phyloP scores from a whole-genome alignment of 2,797 vertebrate species.

The Graptemys geographica region DNA sequence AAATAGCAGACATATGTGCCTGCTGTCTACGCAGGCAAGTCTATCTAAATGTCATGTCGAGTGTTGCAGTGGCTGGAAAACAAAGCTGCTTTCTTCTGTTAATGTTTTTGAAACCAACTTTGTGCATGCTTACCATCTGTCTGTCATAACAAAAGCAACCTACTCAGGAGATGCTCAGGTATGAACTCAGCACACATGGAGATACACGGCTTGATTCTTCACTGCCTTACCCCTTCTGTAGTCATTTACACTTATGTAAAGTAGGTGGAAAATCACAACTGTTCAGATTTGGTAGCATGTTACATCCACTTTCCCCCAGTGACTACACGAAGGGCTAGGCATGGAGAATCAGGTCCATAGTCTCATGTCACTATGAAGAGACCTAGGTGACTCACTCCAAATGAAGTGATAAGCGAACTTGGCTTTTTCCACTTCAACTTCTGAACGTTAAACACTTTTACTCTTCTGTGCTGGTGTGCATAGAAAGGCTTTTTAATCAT shows the following conservation, averaged over 20 bases:
- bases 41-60: slow-evolving; percentile 72
- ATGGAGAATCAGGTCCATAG: not conserved
- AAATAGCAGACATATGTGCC: slow-evolving; percentile 77
- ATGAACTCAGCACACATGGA: slow-evolving; percentile 41
- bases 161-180: slow-evolving; percentile 42
- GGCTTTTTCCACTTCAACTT: not conserved
- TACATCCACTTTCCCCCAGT: slow-evolving; percentile 44
- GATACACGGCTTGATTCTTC: slow-evolving; percentile 49
- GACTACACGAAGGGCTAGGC: slow-evolving; percentile 42
- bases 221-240: slow-evolving; percentile 49
- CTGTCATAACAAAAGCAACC: slow-evolving; percentile 32
- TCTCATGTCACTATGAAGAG: not conserved
- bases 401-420: not conserved
- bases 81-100: slow-evolving; percentile 68
- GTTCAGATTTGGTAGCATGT: slow-evolving; percentile 63
- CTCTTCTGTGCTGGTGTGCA: not conserved
- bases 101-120: slow-evolving; percentile 61
- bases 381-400: not conserved
- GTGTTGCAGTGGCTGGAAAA: slow-evolving; percentile 62
- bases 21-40: slow-evolving; percentile 70
- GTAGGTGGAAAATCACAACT: slow-evolving; percentile 74
- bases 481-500: not conserved
- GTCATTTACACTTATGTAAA: slow-evolving; percentile 62
- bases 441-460: not conserved
- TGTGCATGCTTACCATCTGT: slow-evolving; percentile 67